Conservation (phyloP, 2,888 invertebrate species). For the Hermodice carunculata region DNA sequence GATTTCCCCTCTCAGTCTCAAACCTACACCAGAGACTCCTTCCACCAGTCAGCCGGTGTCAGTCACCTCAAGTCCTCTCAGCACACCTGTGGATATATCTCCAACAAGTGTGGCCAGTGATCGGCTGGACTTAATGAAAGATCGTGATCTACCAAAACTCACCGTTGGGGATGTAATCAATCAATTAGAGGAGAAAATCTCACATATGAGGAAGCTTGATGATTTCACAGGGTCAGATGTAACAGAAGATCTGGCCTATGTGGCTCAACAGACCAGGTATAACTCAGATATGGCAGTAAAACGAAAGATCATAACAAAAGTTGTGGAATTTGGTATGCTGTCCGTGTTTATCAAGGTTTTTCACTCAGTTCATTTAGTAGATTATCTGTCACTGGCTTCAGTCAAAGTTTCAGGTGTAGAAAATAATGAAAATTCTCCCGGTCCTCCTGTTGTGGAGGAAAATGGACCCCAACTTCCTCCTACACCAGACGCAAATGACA, state of each 20-base stretch:
- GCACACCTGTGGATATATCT: too few species aligned
- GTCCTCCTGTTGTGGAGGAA: background rate
- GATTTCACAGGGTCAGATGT: constrained; percentile 27
- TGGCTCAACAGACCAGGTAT: constrained; percentile 34
- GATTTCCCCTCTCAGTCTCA: too few species aligned
- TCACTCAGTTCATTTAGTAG: constrained; percentile 23
- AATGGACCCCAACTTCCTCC: background rate
- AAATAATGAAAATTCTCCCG: background rate
- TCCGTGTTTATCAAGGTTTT: constrained; percentile 31
- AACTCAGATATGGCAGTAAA: constrained; percentile 29
- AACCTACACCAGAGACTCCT: too few species aligned
- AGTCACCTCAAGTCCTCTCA: too few species aligned
- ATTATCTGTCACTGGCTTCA: constrained; percentile 21
- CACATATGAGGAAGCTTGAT: constrained; percentile 5
- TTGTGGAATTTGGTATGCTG: constrained; percentile 27
- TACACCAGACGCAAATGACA: background rate
- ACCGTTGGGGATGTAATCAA: constrained; percentile 32
- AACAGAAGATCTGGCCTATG: constrained; percentile 28
- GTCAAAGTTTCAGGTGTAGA: background rate
- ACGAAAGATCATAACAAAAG: constrained; percentile 23
- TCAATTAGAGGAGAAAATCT: constrained; percentile 23
- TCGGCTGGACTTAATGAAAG: too few species aligned
- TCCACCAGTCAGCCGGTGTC: too few species aligned
- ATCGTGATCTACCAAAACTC: too few species aligned
- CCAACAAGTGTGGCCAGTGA: too few species aligned